Conservation (phyloP, 2,113 vertebrate genomes). For the Cervus canadensis region DNA sequence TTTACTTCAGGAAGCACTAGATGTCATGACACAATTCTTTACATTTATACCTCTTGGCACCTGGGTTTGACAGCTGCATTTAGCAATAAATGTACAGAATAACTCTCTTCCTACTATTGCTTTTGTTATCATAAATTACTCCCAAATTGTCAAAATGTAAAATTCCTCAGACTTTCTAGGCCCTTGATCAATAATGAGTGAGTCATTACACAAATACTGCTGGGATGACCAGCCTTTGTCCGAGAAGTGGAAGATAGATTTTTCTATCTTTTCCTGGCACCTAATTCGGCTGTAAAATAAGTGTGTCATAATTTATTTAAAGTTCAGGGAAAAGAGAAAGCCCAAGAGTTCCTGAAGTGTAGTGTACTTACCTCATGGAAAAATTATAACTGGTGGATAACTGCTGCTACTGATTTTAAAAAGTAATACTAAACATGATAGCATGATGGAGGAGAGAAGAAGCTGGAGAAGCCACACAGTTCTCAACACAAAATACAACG, state of each 20-base stretch:
- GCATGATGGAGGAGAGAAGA: background rate
- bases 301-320: conserved; percentile 76
- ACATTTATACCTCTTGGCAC: conserved; percentile 14
- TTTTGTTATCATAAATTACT: conserved; percentile 55
- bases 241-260: conserved; percentile 71
- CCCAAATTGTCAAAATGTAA: conserved; percentile 57
- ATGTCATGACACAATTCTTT: conserved; percentile 11
- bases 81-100: conserved; percentile 49
- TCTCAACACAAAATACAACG: background rate
- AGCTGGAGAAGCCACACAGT: background rate
- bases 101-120: conserved; percentile 19
- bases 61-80: conserved; percentile 47
- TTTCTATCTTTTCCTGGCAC: conserved; percentile 71
- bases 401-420: background rate
- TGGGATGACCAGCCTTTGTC: conserved; percentile 55
- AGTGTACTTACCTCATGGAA: conserved; percentile 43
- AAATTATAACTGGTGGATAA: conserved; percentile 43
- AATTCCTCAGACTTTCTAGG: conserved; percentile 38
- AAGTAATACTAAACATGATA: background rate
- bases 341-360: conserved; percentile 40
- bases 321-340: conserved; percentile 61
- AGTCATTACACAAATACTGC: conserved; percentile 60
- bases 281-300: conserved; percentile 67
- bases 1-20: conserved; percentile 23
- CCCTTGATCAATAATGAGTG: conserved; percentile 64